These are phyloP conservation scores for Epirrita christyi DNA, from an alignment of 2,888 invertebrate species.

Conservation along the genomic window DNA sequence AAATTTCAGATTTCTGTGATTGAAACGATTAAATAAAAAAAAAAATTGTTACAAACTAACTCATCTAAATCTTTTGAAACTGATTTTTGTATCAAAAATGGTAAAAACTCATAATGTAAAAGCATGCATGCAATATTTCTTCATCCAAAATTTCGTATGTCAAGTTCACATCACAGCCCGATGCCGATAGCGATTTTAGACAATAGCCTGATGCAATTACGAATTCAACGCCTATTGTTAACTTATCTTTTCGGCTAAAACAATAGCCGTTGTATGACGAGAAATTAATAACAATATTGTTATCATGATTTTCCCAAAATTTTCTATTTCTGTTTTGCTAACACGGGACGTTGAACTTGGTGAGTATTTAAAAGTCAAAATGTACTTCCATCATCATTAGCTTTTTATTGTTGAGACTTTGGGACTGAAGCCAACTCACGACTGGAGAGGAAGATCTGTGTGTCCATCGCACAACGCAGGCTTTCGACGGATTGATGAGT, in stretches of 20 bases:
- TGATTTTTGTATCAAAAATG: too few relatives aligned
- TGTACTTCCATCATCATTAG: neutral
- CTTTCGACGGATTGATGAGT: too few relatives aligned
- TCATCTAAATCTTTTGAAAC: too few relatives aligned
- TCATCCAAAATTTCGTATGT: slow-evolving; percentile 44
- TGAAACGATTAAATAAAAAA: too few relatives aligned
- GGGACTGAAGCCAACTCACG: too few relatives aligned
- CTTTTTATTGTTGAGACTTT: neutral
- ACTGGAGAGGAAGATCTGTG: too few relatives aligned
- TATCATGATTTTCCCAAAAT: slow-evolving; percentile 55
- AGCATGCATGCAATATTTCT: slow-evolving; percentile 2
- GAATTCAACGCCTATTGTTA: slow-evolving; percentile 55
- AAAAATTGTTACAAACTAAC: too few relatives aligned
- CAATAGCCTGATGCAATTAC: slow-evolving; percentile 26
- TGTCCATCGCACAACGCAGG: too few relatives aligned
- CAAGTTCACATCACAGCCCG: slow-evolving; percentile 62
- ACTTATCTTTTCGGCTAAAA: slow-evolving; percentile 51
- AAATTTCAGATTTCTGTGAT: too few relatives aligned
- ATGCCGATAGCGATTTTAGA: slow-evolving; percentile 28
- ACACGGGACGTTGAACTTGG: slow-evolving; percentile 63
- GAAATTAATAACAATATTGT: slow-evolving; percentile 43
- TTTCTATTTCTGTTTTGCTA: slow-evolving; percentile 65
- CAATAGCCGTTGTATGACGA: slow-evolving; percentile 53
- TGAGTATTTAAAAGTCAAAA: slow-evolving; percentile 53
- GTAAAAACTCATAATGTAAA: neutral